These are phyloP conservation scores for Neuroterus valhalla DNA, from an alignment of 1,140 invertebrate species.

Conservation along the genomic window DNA sequence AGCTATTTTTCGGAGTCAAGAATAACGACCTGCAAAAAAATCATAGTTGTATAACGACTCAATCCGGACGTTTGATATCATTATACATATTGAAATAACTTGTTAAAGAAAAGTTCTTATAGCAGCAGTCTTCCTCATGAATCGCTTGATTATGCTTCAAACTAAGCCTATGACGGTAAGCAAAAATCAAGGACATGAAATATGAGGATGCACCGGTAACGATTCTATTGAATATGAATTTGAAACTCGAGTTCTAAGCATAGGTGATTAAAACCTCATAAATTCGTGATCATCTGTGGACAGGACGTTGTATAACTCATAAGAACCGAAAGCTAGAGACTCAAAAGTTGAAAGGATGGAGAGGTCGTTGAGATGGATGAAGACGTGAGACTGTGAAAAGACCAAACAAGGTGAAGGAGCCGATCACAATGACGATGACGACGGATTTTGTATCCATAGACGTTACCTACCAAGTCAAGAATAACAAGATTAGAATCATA, in stretches of 20 bases:
- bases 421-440: slow-evolving; percentile 29
- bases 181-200: neutral
- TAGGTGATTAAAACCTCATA: slow-evolving; percentile 18
- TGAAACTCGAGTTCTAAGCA: slow-evolving; percentile 8
- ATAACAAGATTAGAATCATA: slow-evolving; percentile 27
- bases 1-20: too few relatives aligned
- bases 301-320: neutral
- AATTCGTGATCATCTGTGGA: slow-evolving; percentile 17
- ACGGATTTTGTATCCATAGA: slow-evolving; percentile 15
- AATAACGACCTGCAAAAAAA: too few relatives aligned
- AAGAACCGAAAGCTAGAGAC: slow-evolving; percentile 12
- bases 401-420: slow-evolving; percentile 28
- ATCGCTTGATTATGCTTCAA: too few relatives aligned
- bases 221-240: slow-evolving; percentile 1
- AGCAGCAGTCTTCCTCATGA: too few relatives aligned
- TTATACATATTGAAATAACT: too few relatives aligned
- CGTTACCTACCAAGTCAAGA: slow-evolving; percentile 9
- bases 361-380: slow-evolving; percentile 22
- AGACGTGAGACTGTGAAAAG: slow-evolving; percentile 24
- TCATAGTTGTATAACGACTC: too few relatives aligned
- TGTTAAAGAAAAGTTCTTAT: too few relatives aligned
- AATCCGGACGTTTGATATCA: too few relatives aligned
- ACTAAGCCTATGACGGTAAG: too few relatives aligned
- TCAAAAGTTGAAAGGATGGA: neutral
- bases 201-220: neutral